These are phyloP conservation scores for Pseudomyrmex cubaensis DNA, from an alignment of 1,140 invertebrate genomes.

Conservation along the genomic window DNA sequence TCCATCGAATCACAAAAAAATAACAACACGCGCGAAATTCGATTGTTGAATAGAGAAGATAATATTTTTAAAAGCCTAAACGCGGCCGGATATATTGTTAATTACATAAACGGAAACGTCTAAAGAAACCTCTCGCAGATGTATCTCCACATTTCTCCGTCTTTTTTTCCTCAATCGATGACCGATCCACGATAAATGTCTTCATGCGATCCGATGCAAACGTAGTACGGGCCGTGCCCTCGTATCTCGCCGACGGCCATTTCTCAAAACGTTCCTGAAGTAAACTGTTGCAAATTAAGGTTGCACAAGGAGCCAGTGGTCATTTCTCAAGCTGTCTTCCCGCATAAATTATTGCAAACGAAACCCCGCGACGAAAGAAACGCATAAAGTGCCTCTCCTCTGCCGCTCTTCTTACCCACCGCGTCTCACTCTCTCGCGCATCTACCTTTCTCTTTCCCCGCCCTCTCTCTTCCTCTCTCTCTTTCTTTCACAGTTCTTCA, in stretches of 20 bases:
- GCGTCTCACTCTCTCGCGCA: constrained; percentile 1
- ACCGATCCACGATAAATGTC: constrained; percentile 74
- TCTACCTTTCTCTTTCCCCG: constrained; percentile 40
- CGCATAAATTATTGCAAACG: constrained; percentile 84
- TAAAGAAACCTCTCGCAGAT: constrained; percentile 42
- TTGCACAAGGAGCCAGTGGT: constrained; percentile 82
- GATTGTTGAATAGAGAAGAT: too few relatives aligned
- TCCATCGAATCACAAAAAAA: constrained; percentile 28
- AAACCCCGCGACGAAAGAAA: constrained; percentile 81
- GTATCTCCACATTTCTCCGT: background rate
- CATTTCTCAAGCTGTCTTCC: constrained; percentile 83
- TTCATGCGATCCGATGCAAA: constrained; percentile 71
- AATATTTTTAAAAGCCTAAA: too few relatives aligned
- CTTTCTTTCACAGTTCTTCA: constrained; percentile 17
- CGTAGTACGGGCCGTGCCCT: constrained; percentile 63
- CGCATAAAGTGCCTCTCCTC: constrained; percentile 77
- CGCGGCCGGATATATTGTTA: constrained; percentile 28
- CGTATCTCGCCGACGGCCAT: constrained; percentile 74
- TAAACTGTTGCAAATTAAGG: constrained; percentile 84
- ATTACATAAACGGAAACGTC: constrained; percentile 42
- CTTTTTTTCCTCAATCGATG: constrained; percentile 62
- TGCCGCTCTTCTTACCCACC: constrained; percentile 40
- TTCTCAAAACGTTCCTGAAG: constrained; percentile 80
- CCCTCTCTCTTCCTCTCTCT: constrained; percentile 40
- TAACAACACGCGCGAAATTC: constrained; percentile 31